Evolutionary conservation across 2,888 invertebrate species (phyloP), one percentile per base, ranked within the genome.

Genomic region (Dichetophora obliterata): DNA sequence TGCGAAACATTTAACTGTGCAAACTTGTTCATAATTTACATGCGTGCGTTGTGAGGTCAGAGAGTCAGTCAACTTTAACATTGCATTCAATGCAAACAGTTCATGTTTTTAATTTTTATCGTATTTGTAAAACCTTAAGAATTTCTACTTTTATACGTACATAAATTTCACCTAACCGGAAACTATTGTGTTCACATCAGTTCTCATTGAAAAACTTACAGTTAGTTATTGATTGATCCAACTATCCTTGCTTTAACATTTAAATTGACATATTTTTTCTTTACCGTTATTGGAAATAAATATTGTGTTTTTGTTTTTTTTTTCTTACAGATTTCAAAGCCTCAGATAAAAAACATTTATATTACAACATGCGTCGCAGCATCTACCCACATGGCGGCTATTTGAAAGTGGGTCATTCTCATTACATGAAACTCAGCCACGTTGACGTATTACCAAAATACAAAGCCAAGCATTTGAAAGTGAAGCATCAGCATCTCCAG

Each of bases 371-470:
- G 65, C 65, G 84, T 11, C 84, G 88, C 6, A 86, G 87, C 68
- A 84, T 78, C 24, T 88, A 83, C 77, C 88, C 88, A 16, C 76
- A 65, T 3, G 89, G 89, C 74, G 89, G 88, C 63, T 88, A 89
- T 75, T 80, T 88, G 6, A 87, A 86, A 83, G 86, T 88, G 48
- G 86, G 81, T 31, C 83, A 77, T 65, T 78, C 82, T 2, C 87
- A 88, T 76, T 87, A 82, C 59, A 81, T 84, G 43, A 84, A 80
- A 34, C 83, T 88, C 6, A 86, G 85, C 66, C 78, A 82, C 16
- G 77, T 86, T 63, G 82, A 86, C 57, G 83, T 87, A 2, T 73
- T 79, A 11, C 88, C 88, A 0, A 88, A 85, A 57, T 88, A 88
- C 75, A 88, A 88, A 81, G 80, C 84, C 9, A 84, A 82, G 14